Evolutionary conservation across 2,797 vertebrate genomes (phyloP).

Genomic region (Phalanger gymnotis): DNA sequence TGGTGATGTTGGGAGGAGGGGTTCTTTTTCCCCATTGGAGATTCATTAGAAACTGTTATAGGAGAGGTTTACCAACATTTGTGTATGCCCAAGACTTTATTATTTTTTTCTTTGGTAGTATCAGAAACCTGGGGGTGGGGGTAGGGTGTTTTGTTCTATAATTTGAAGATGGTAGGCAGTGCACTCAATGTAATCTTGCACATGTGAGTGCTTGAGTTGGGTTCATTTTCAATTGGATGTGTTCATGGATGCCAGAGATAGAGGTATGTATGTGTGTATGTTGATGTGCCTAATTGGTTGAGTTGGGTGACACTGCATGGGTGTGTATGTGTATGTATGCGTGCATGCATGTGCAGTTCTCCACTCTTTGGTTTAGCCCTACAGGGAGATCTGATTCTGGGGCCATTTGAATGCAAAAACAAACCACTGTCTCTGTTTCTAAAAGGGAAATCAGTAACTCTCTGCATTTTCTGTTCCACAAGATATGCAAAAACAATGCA

Average conservation of each 20-base stretch:
- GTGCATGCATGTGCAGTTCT: conserved; percentile 79
- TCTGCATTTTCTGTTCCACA: conserved; percentile 93
- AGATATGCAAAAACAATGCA: conserved; percentile 99
- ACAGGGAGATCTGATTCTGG: conserved; percentile 79
- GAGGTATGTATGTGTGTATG: conserved; percentile 50
- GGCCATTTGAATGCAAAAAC: conserved; percentile 84
- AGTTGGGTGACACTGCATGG: conserved; percentile 32
- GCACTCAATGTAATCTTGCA: conserved; percentile 83
- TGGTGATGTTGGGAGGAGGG: not conserved
- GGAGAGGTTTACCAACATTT: conserved; percentile 80
- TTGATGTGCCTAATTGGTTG: conserved; percentile 78
- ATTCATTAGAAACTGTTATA: conserved; percentile 75
- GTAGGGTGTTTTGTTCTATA: conserved; percentile 76
- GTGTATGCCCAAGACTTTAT: conserved; percentile 80
- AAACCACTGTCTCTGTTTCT: conserved; percentile 86
- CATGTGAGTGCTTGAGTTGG: conserved; percentile 77
- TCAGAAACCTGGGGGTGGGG: conserved; percentile 44
- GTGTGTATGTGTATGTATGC: conserved; percentile 52
- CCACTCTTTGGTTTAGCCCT: conserved; percentile 69
- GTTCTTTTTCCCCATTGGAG: conserved; percentile 70
- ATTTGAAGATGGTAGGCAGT: conserved; percentile 82
- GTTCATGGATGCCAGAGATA: conserved; percentile 61
- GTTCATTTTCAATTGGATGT: conserved; percentile 77
- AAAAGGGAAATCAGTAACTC: conserved; percentile 87
- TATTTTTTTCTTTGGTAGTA: conserved; percentile 80